Conservation (phyloP, 2,797 vertebrate genomes). For the Meriones psammophilus region DNA sequence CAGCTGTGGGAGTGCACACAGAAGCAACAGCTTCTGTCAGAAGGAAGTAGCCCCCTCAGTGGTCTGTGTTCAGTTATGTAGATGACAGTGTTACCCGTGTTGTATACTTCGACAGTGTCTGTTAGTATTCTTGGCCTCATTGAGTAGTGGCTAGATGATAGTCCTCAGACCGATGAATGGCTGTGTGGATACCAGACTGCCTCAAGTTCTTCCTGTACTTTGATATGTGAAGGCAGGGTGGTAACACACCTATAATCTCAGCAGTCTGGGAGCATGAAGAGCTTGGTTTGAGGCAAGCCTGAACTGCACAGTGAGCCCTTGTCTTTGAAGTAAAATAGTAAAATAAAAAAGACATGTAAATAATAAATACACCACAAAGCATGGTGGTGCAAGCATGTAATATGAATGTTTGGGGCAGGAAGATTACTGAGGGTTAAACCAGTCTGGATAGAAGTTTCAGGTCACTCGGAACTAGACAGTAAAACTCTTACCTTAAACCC, state of each 20-base stretch:
- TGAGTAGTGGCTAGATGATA: background rate
- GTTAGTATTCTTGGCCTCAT: constrained; percentile 10
- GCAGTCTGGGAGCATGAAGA: background rate
- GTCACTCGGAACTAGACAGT: background rate
- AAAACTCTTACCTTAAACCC: background rate
- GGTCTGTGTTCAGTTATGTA: background rate
- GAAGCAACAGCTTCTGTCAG: background rate
- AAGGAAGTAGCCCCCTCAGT: background rate
- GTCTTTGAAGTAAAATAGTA: background rate
- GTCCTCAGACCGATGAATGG: constrained; percentile 14
- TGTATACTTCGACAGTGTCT: background rate
- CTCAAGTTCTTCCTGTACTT: background rate
- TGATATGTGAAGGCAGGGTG: background rate
- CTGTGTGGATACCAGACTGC: background rate
- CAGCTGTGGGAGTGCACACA: background rate
- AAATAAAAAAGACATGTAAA: background rate
- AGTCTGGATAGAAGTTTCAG: background rate
- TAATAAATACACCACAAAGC: background rate
- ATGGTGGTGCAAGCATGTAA: background rate
- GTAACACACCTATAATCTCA: background rate
- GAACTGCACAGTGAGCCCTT: background rate
- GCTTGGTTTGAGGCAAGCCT: background rate
- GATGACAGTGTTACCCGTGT: background rate
- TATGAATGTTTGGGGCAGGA: background rate
- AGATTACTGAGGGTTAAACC: background rate